Evolutionary conservation across 2,888 invertebrate genomes (phyloP).

Genomic region (Drosophila niveifrons): DNA sequence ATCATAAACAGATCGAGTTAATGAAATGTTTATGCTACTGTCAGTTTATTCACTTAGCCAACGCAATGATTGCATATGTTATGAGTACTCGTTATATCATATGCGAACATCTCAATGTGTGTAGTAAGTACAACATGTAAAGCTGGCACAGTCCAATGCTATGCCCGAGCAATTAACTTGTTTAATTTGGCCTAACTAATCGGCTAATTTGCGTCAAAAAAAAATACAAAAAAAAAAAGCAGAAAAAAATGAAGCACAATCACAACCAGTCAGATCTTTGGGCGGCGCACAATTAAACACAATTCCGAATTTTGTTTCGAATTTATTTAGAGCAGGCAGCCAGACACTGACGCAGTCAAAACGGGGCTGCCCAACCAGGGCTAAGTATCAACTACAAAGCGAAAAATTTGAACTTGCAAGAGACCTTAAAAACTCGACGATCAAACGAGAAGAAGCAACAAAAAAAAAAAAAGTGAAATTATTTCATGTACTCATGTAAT

Average conservation of each 20-base stretch:
- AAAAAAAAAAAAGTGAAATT: conserved; percentile 63
- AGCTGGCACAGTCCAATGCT: conserved; percentile 33
- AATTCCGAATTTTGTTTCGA: conserved; percentile 31
- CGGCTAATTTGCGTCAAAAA: conserved; percentile 71
- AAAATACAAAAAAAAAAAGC: conserved; percentile 53
- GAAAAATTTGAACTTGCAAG: conserved; percentile 72
- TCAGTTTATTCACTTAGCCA: conserved; percentile 1
- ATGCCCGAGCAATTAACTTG: conserved; percentile 59
- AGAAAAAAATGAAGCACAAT: conserved; percentile 41
- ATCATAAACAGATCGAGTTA: conserved; percentile 4
- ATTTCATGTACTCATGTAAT: conserved; percentile 73
- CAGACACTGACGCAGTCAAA: conserved; percentile 43
- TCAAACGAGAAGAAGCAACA: conserved; percentile 47
- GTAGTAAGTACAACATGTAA: background rate
- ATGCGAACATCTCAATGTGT: conserved; percentile 1
- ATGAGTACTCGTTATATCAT: conserved; percentile 5
- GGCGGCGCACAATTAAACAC: conserved; percentile 59
- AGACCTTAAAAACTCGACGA: conserved; percentile 63
- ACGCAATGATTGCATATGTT: conserved; percentile 8
- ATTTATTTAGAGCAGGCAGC: conserved; percentile 30
- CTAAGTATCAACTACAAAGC: conserved; percentile 71
- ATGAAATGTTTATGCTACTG: conserved; percentile 3
- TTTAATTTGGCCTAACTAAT: conserved; percentile 71
- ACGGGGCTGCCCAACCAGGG: conserved; percentile 24
- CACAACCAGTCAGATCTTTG: conserved; percentile 47